Evolutionary conservation across 2,888 invertebrate species (phyloP).

Genomic region (Leucophora obtusa): DNA sequence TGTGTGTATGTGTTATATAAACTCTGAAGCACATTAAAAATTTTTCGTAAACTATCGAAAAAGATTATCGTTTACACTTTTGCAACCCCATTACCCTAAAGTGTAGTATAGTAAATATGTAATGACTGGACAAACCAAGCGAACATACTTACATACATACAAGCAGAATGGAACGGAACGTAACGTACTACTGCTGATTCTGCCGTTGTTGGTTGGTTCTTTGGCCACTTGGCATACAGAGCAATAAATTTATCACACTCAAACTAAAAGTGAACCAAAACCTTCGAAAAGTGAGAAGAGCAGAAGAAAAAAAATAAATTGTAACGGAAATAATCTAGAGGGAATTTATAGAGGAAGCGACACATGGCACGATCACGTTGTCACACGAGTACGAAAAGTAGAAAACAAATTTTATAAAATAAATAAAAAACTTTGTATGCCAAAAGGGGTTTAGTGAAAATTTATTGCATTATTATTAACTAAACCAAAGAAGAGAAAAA

Average conservation of each 20-base stretch:
- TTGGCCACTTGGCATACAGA: constrained; percentile 59
- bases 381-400: constrained; percentile 37
- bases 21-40: constrained; percentile 58
- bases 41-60: constrained; percentile 58
- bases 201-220: constrained; percentile 36
- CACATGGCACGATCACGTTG: constrained; percentile 64
- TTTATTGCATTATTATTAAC: constrained; percentile 62
- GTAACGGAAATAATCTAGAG: constrained; percentile 59
- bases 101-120: constrained; percentile 28
- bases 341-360: constrained; percentile 61
- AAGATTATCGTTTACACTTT: constrained; percentile 63
- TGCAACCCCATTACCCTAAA: constrained; percentile 48
- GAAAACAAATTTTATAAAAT: constrained; percentile 26
- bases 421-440: constrained; percentile 50
- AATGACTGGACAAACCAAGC: constrained; percentile 10
- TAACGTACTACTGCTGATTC: constrained; percentile 35
- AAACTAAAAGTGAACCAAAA: constrained; percentile 34
- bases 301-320: constrained; percentile 7
- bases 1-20: constrained; percentile 27
- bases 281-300: background rate
- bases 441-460: constrained; percentile 61
- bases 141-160: constrained; percentile 29
- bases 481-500: constrained; percentile 32
- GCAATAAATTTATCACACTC: constrained; percentile 63
- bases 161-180: constrained; percentile 31